Evolutionary conservation across 2,797 vertebrate species (phyloP).

Genomic region (Rhabdophis nuchalis): DNA sequence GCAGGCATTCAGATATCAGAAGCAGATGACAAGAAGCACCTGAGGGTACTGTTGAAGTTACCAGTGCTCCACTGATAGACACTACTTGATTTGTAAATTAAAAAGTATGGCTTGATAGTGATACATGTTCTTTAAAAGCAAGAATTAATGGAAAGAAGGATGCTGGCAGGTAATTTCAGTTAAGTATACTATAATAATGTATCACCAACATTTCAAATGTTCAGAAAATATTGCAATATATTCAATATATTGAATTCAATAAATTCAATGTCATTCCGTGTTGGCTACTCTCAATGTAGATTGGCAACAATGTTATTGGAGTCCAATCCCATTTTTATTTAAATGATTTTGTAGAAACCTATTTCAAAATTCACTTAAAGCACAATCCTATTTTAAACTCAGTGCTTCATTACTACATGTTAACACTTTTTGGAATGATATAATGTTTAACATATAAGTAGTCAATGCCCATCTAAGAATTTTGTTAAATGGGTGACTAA

Average conservation of each 20-base stretch:
- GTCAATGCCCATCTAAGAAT: constrained; percentile 1
- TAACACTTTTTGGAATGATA: constrained; percentile 6
- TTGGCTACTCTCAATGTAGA: constrained; percentile 56
- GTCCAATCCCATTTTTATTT: background rate
- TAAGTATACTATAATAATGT: background rate
- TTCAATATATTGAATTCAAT: background rate
- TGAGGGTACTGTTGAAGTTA: background rate
- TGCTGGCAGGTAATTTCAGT: background rate
- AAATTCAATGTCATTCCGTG: constrained; percentile 2
- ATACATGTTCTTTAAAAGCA: constrained; percentile 56
- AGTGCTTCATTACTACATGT: constrained; percentile 47
- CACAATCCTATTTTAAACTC: constrained; percentile 71
- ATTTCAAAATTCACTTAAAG: constrained; percentile 44
- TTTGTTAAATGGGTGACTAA: constrained; percentile 19
- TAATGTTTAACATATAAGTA: background rate
- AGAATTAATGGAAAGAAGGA: constrained; percentile 54
- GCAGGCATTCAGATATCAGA: background rate
- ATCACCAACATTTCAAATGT: background rate
- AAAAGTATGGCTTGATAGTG: constrained; percentile 46
- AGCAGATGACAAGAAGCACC: background rate
- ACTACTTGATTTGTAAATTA: background rate
- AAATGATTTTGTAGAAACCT: background rate
- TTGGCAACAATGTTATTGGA: constrained; percentile 39
- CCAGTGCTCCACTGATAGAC: background rate
- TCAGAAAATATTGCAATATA: background rate